Base-by-base conservation (phyloP, 1,140 invertebrate genomes). In the Macrocentrus cingulum region DNA sequence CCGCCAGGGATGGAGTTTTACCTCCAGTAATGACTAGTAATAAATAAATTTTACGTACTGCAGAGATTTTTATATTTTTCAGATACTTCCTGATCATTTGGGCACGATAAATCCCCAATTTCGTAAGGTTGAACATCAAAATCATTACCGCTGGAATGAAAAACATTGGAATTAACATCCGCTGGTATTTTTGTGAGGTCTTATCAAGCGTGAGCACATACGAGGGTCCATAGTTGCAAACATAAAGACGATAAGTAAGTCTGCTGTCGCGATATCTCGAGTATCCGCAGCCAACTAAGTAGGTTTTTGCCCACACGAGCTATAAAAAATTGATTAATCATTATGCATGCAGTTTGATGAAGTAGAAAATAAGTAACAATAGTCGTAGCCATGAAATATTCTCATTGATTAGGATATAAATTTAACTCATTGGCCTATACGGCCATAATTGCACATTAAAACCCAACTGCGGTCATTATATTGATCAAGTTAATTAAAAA, bases 141-240 rank as follows among this genome's bases (percentile, higher is more conserved):
- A 25, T 89, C 84, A 64, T 90, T 90, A 54, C 88, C 88, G 60
- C 84, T 86, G 65, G 20, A 51, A 19, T 46, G 60, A 20, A 56
- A 19, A 60, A 5, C 39, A 42, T 42, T 19, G 13, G 5, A 6
- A 4, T 15, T 15, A 13, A 42, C 39, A 42, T 42, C 39, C 7
- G 36, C 15, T 39, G 13, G 36, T 15, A 4, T 11, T 39, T 11
- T 8, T 39, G 11, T n/a, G 36, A 15, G 7, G 22, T 19, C 2
- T 46, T 11, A 22, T 46, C 13, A 9, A 46, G 16, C 5, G n/a
- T 22, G 34, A 25, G 44, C 23, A 75, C 80, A 80, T 77, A 86
- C 84, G 85, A 86, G 8, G 88, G 87, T 60, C 88, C 88, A 70
- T 91, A 91, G 76, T 91, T 90, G 77, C 89, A 91, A 8, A 91